Evolutionary conservation across 2,888 invertebrate species (phyloP).

Genomic region (Stomorhina lunata): DNA sequence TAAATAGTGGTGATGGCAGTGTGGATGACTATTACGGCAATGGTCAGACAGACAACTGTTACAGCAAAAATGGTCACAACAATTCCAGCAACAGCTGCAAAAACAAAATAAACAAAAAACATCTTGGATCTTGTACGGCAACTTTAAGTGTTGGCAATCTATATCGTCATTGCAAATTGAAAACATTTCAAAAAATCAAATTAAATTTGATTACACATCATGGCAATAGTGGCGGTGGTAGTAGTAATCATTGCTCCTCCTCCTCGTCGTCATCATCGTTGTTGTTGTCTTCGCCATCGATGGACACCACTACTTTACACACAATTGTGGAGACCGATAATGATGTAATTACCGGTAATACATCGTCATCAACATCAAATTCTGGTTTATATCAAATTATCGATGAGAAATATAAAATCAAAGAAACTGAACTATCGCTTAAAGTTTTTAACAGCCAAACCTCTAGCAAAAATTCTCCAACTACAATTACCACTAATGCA

Average conservation of each 20-base stretch:
- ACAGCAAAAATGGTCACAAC: conserved; percentile 36
- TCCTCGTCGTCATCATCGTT: conserved; percentile 10
- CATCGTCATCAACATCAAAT: conserved; percentile 42
- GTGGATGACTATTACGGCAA: conserved; percentile 55
- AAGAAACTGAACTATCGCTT: conserved; percentile 46
- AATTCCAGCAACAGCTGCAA: conserved; percentile 23
- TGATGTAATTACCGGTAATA: conserved; percentile 69
- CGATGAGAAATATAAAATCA: conserved; percentile 73
- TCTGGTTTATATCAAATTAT: conserved; percentile 76
- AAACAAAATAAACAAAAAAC: conserved; percentile 37
- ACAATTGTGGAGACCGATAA: conserved; percentile 77
- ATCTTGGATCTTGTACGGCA: conserved; percentile 35
- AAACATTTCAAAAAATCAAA: conserved; percentile 78
- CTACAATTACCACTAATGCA: conserved; percentile 6
- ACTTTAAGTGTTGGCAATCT: conserved; percentile 72
- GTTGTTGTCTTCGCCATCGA: conserved; percentile 62
- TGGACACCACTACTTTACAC: conserved; percentile 71
- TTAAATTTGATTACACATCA: conserved; percentile 74
- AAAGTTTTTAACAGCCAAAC: conserved; percentile 24
- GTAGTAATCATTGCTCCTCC: conserved; percentile 62
- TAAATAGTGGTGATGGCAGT: conserved; percentile 49
- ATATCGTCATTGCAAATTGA: conserved; percentile 76
- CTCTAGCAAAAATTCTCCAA: conserved; percentile 30
- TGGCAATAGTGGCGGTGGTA: conserved; percentile 68
- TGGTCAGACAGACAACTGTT: conserved; percentile 36